Conservation (phyloP, 2,113 vertebrate genomes). For the Chaetodon auriga region DNA sequence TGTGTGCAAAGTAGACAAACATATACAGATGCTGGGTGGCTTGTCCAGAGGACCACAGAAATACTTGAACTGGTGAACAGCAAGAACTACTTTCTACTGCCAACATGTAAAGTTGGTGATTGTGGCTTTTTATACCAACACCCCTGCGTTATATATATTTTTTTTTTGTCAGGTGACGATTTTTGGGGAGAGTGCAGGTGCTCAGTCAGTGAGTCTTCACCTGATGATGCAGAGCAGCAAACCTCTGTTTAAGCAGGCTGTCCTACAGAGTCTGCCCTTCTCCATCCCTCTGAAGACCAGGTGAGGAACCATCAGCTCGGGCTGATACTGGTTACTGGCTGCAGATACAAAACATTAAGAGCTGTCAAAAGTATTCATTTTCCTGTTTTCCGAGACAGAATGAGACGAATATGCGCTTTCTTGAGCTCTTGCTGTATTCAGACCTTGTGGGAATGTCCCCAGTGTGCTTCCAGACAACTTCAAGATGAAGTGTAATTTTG, state of each 20-base stretch:
- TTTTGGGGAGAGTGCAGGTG: constrained; percentile 86
- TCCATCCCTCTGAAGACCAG: constrained; percentile 85
- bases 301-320: constrained; percentile 44
- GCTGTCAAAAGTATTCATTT: background rate
- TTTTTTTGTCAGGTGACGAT: constrained; percentile 79
- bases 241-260: constrained; percentile 79
- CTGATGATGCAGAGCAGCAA: constrained; percentile 84
- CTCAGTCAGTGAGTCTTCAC: constrained; percentile 85
- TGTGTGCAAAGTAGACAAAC: no score
- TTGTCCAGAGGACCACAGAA: no score
- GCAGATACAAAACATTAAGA: background rate
- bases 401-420: background rate
- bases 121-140: background rate
- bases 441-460: background rate
- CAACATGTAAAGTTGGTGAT: background rate
- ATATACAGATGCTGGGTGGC: no score
- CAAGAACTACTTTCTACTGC: background rate
- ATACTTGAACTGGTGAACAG: background rate
- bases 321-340: background rate
- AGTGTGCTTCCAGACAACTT: background rate
- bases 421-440: background rate
- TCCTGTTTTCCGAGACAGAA: background rate
- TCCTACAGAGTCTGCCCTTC: constrained; percentile 84
- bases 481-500: background rate
- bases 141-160: background rate